Conservation (phyloP, 2,888 invertebrate species). For the Hypena proboscidalis region DNA sequence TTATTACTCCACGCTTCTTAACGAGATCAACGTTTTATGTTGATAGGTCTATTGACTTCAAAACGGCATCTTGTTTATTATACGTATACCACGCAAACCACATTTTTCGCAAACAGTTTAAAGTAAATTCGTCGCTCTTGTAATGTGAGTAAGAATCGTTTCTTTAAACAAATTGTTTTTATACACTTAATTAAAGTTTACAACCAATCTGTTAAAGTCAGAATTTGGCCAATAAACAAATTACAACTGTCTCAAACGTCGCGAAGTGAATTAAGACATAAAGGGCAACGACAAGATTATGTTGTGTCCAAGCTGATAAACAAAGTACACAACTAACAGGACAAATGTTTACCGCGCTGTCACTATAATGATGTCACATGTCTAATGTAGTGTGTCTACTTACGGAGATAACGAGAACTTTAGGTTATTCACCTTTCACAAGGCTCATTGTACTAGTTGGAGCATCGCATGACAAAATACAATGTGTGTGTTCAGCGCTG, state of each 20-base stretch:
- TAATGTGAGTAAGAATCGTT: too few species aligned
- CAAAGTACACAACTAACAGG: slow-evolving; percentile 45
- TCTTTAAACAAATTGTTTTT: too few species aligned
- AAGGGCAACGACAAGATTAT: slow-evolving; percentile 38
- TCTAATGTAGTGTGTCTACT: slow-evolving; percentile 73
- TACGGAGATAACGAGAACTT: slow-evolving; percentile 67
- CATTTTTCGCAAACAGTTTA: background rate
- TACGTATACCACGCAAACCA: slow-evolving; percentile 1
- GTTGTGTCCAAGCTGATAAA: slow-evolving; percentile 50
- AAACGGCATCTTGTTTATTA: slow-evolving; percentile 7
- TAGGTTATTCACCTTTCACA: slow-evolving; percentile 70
- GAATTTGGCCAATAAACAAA: background rate
- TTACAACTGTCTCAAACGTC: background rate
- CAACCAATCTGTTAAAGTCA: background rate
- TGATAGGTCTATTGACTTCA: slow-evolving; percentile 33
- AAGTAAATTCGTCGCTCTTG: too few species aligned
- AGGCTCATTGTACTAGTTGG: slow-evolving; percentile 57
- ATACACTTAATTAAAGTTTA: background rate
- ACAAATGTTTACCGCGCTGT: slow-evolving; percentile 60
- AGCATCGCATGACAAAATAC: slow-evolving; percentile 69
- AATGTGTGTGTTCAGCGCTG: slow-evolving; percentile 59
- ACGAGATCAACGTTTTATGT: slow-evolving; percentile 36
- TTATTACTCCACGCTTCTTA: slow-evolving; percentile 28
- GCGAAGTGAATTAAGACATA: background rate
- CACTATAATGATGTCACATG: slow-evolving; percentile 76